Base-by-base conservation (phyloP, 23 tunicate genomes). In the Oikopleura dioica region DNA sequence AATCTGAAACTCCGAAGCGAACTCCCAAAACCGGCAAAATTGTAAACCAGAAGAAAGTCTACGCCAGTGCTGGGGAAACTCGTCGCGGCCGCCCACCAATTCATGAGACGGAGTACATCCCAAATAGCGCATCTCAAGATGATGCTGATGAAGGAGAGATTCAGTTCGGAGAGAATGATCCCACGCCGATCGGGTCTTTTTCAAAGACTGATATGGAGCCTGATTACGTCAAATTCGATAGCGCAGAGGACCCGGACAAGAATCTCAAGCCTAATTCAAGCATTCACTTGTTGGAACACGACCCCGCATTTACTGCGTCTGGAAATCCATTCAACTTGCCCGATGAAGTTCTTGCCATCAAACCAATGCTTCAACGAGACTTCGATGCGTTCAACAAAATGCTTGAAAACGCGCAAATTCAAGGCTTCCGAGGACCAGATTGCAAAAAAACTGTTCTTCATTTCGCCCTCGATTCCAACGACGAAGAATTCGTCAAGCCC, bases 261-360 rank as follows among this genome's bases (percentile, higher is more conserved):
- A 63, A 63, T 28, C 72, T 63, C 30, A 63, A 63, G 26, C 72
- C 72, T 12, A 63, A 63, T 63, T 31, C 33, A 63, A 63, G 33
- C 26, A 63, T 63, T 28, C 72, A 63, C 4, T 2, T 31, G 26
- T 23, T 63, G 5, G 72, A 63, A 21, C 4, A 23, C 72, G 72
- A 63, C 26, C 72, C 72, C 4, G 72, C 72, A 16, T 63, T 63
- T 63, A 21, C 72, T 5, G 72, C 72, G 2, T 63, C 72, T 4
- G 72, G 72, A 63, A 63, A 63, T 63, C 72, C 72, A 2, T 63
- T 63, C 72, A 63, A 63, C 26, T 16, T 63, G 2, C 72, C 72
- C 5, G 26, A 63, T 24, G 29, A 23, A 63, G 72, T 63, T 63
- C 72, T 63, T 28, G 72, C 33, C 30, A 63, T 63, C 30, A 63